Evolutionary conservation across 2,797 vertebrate genomes (phyloP).

Genomic region (Liparis tanakae): DNA sequence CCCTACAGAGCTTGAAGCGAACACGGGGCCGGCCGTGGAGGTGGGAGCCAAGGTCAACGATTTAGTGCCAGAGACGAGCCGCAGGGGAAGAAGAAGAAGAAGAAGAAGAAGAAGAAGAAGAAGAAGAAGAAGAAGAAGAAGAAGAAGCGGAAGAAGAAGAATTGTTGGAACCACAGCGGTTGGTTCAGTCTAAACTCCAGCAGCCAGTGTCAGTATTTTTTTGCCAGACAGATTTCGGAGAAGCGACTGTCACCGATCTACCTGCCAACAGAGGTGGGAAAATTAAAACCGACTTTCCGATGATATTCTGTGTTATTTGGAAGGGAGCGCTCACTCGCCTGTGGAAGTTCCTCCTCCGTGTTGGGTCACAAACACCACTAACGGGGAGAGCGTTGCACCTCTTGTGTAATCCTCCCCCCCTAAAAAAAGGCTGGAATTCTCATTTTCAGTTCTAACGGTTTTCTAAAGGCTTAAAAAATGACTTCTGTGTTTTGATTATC

Average conservation of each 20-base stretch:
- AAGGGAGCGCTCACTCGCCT: background rate
- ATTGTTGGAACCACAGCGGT: constrained; percentile 2
- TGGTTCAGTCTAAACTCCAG: background rate
- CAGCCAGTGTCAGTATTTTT: constrained; percentile 29
- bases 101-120: no score
- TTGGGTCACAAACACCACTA: constrained; percentile 12
- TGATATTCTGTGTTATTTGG: background rate
- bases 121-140: no score
- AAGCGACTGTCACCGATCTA: background rate
- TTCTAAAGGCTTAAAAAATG: constrained; percentile 30
- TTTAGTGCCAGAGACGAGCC: background rate
- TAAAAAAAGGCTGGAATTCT: constrained; percentile 25
- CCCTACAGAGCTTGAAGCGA: constrained; percentile 3
- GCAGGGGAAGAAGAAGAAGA: background rate
- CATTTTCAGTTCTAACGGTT: constrained; percentile 37
- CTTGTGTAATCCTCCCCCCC: constrained; percentile 23
- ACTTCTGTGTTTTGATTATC: constrained; percentile 21
- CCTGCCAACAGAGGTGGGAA: background rate
- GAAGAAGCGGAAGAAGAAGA: no score
- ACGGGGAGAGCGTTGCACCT: constrained; percentile 5
- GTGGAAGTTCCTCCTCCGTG: background rate
- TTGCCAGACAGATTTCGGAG: background rate
- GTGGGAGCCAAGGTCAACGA: background rate
- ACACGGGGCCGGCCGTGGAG: background rate
- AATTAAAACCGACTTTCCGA: constrained; percentile 1